Percentiles rank a stretch among this genome's conserved stretches.
These are phyloP conservation scores for Fabriciana adippe DNA, from an alignment of 2,888 invertebrate species.

Conservation along the genomic window DNA sequence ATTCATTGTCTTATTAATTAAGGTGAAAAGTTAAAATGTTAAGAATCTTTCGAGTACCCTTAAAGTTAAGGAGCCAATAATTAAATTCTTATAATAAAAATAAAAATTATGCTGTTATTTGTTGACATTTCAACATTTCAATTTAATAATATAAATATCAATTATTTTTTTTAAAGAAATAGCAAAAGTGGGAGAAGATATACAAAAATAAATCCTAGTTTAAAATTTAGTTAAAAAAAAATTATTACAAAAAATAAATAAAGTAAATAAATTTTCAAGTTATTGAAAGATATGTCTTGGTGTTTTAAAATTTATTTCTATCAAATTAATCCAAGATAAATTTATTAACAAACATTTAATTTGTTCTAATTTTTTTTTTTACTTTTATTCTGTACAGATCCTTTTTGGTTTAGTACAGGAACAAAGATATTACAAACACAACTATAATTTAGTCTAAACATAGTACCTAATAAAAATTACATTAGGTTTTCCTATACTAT, in stretches of 20 bases:
- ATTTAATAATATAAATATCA: too few species aligned
- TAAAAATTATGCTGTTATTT: not conserved
- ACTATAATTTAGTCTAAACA: constrained; percentile 15
- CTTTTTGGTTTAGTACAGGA: constrained; percentile 39
- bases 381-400: constrained; percentile 28
- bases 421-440: constrained; percentile 26
- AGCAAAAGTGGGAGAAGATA: too few species aligned
- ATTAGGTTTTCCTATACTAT: constrained; percentile 16
- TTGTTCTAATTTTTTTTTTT: constrained; percentile 19
- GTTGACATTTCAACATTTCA: too few species aligned
- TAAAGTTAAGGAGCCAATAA: not conserved
- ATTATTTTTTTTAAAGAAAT: too few species aligned
- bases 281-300: not conserved
- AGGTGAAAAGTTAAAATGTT: not conserved
- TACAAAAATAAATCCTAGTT: too few species aligned
- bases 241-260: too few species aligned
- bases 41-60: not conserved
- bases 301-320: constrained; percentile 3
- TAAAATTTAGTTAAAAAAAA: too few species aligned
- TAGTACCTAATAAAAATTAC: constrained; percentile 5
- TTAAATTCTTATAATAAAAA: not conserved
- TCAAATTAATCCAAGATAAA: constrained; percentile 10
- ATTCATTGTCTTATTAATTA: not conserved
- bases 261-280: not conserved
- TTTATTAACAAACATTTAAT: constrained; percentile 9